Percentiles rank a stretch among this genome's conserved stretches.
These are phyloP conservation scores for Typhlichthys subterraneus DNA, from an alignment of 2,797 vertebrate species.

Conservation along the genomic window DNA sequence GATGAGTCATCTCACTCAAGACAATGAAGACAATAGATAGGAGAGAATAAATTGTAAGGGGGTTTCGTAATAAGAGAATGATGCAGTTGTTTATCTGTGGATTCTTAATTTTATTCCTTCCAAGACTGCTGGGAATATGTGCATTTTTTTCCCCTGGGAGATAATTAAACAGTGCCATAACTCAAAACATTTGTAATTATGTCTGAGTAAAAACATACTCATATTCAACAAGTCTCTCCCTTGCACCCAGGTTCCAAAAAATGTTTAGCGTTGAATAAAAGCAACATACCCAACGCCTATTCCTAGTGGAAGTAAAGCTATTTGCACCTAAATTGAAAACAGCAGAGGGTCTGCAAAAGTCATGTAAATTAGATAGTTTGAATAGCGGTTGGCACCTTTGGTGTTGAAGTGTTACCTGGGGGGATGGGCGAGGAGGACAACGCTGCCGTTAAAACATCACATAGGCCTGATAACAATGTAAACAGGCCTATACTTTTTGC, in stretches of 20 bases:
- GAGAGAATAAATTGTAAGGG: slow-evolving; percentile 37
- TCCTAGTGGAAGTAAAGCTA: slow-evolving; percentile 11
- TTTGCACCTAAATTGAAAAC: slow-evolving; percentile 44
- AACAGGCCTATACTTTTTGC: not conserved
- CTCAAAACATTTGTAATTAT: not conserved
- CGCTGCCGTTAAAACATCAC: not conserved
- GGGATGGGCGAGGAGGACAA: slow-evolving; percentile 30
- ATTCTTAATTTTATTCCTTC: not conserved
- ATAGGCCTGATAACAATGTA: slow-evolving; percentile 16
- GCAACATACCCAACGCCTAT: slow-evolving; percentile 9
- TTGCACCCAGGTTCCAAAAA: not conserved
- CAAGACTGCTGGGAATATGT: slow-evolving; percentile 26
- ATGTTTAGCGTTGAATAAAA: slow-evolving; percentile 19
- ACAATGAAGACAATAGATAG: slow-evolving; percentile 45
- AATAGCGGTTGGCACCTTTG: slow-evolving; percentile 51
- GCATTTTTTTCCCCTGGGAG: not conserved
- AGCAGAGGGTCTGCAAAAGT: slow-evolving; percentile 35
- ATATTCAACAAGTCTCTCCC: not conserved
- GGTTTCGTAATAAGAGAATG: slow-evolving; percentile 16
- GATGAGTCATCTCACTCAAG: slow-evolving; percentile 68
- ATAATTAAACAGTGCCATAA: not conserved
- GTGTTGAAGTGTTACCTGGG: slow-evolving; percentile 51
- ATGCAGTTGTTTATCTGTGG: slow-evolving; percentile 1
- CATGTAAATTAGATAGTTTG: slow-evolving; percentile 44
- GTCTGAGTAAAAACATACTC: not conserved